These are phyloP conservation scores for Andrena chrysosceles DNA, from an alignment of 2,888 invertebrate genomes.

Conservation along the genomic window DNA sequence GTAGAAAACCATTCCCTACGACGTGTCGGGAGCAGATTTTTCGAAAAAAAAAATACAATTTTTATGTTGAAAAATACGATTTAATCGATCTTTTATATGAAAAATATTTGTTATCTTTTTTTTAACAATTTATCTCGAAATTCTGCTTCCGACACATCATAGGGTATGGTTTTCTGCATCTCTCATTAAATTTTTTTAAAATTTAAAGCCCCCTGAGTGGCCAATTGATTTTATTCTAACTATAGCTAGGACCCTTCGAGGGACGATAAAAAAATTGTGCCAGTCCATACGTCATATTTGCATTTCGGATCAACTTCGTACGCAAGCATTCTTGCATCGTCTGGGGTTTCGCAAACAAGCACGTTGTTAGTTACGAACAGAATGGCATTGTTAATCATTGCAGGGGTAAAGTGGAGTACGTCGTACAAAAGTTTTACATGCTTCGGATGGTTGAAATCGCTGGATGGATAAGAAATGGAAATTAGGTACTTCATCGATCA, in stretches of 20 bases:
- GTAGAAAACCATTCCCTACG: too few species aligned
- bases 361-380: constrained; percentile 98
- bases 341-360: constrained; percentile 97
- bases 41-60: too few species aligned
- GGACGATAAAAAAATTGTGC: neutral
- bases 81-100: too few species aligned
- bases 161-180: too few species aligned
- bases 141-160: too few species aligned
- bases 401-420: constrained; percentile 95
- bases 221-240: neutral
- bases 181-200: too few species aligned
- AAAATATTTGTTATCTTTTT: too few species aligned
- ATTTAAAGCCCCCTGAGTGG: too few species aligned
- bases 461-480: constrained; percentile 75
- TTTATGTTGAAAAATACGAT: too few species aligned
- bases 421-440: constrained; percentile 98
- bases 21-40: too few species aligned
- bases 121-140: too few species aligned
- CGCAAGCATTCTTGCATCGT: constrained; percentile 97
- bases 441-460: constrained; percentile 94
- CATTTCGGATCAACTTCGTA: constrained; percentile 92
- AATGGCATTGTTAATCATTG: constrained; percentile 94
- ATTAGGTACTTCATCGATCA: neutral
- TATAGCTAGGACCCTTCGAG: neutral
- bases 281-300: constrained; percentile 89